Evolutionary conservation across 2,888 invertebrate genomes (phyloP), one percentile per base, ranked within the genome.

Genomic region (Drosophila demipolita): DNA sequence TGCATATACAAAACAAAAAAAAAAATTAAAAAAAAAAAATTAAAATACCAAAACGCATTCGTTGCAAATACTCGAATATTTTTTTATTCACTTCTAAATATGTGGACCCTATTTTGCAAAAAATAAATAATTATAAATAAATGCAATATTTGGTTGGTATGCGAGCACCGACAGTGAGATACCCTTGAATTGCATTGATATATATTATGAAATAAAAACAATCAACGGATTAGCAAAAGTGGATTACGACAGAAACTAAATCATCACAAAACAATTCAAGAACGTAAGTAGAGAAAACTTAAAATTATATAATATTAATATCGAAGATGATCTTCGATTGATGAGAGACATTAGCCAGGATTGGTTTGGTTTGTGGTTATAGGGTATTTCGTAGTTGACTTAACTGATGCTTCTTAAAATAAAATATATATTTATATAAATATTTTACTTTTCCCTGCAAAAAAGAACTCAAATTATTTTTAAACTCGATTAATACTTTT

Each of bases 31-130:
- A 36, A 60, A 17, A 58, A 12, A 64, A 35, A 32, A 23, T 33
- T n/a, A 60, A 12, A 40, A 33, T 29, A 15, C 12, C 15, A 9
- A 49, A 26, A 32, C 64, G 57, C 57, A 66, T 66, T 68, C 57
- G 55, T 48, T 60, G 48, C 66, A 73, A 64, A 69, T 63, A 78
- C 57, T 78, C 60, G 58, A 78, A 73, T 49, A 57, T 57, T 75
- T 77, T 77, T 79, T 77, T 75, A 77, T 66, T 66, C 75, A 49
- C 53, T 60, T 57, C 66, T 55, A 66, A 70, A 65, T 70, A 26
- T 66, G 79, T 66, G 66, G 76, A 66, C 55, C 75, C 75, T 69
- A 77, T 66, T n/a, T n/a, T 38, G n/a, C n/a, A 53, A 38, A 60
- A 49, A 60, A 67, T 45, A 49, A 49, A 59, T 65, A 45, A 53